Conservation (phyloP, 2,113 vertebrate genomes). For the Syngnathus scovelli region DNA sequence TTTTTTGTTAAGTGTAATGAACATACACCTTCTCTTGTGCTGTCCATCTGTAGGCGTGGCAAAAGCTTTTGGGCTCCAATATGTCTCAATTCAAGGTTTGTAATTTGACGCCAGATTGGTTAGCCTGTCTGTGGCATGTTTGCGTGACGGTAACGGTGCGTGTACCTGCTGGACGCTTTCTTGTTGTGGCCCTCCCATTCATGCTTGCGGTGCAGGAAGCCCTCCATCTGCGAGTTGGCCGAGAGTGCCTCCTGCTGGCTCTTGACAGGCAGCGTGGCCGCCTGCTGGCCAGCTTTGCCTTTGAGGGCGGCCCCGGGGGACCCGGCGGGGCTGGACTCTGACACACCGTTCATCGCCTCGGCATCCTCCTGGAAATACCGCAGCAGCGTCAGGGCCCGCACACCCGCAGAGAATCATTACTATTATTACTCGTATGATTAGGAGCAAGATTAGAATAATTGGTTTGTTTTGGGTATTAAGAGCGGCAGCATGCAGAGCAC, state of each 20-base stretch:
- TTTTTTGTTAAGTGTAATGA: too few species aligned
- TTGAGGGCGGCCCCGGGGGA: constrained; percentile 84
- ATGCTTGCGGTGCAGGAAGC: constrained; percentile 91
- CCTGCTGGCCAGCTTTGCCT: constrained; percentile 80
- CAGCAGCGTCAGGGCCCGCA: background rate
- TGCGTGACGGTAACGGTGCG: too few species aligned
- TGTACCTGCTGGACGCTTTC: constrained; percentile 94
- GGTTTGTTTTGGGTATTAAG: background rate
- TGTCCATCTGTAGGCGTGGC: too few species aligned
- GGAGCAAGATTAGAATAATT: constrained; percentile 14
- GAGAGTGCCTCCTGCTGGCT: background rate
- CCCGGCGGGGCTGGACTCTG: constrained; percentile 84
- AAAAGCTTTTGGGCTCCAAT: too few species aligned
- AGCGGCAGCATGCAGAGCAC: constrained; percentile 53
- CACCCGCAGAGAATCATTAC: background rate
- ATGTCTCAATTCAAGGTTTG: too few species aligned
- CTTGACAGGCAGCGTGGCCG: constrained; percentile 82
- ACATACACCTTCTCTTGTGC: too few species aligned
- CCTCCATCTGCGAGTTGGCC: constrained; percentile 80
- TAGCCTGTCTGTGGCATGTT: too few species aligned
- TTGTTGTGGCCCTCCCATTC: constrained; percentile 97
- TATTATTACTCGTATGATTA: background rate
- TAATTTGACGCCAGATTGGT: too few species aligned
- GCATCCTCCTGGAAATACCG: constrained; percentile 71
- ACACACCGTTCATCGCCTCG: constrained; percentile 86